A percentile compares a stretch with the other conserved stretches of the same genome.
Conservation (phyloP, 1,140 invertebrate genomes). For the Centruroides sculpturatus region DNA sequence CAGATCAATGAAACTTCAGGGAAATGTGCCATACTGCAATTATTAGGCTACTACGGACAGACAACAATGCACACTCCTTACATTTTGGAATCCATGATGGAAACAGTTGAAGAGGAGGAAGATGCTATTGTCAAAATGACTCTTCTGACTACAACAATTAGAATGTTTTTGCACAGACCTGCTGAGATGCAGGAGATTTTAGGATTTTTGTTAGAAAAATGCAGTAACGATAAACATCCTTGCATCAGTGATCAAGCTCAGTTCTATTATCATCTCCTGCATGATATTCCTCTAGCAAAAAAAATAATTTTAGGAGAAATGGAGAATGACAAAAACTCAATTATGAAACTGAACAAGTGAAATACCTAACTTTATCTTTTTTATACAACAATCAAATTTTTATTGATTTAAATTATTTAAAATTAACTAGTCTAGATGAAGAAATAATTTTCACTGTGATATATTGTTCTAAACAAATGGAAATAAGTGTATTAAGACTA, state of each 20-base stretch:
- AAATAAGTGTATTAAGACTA: no score
- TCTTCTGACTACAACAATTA: conserved; percentile 2
- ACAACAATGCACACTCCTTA: conserved; percentile 4
- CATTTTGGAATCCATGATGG: conserved; percentile 4
- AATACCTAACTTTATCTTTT: no score
- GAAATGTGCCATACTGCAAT: conserved; percentile 4
- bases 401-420: no score
- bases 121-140: not conserved
- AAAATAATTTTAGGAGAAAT: not conserved
- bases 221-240: not conserved
- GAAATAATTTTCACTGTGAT: no score
- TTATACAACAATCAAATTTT: no score
- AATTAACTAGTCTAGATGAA: no score
- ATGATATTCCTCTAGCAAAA: not conserved
- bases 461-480: no score
- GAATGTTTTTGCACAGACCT: conserved; percentile 3
- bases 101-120: not conserved
- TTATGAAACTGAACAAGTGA: no score
- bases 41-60: conserved; percentile 4
- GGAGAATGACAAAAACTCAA: no score
- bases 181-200: conserved; percentile 8
- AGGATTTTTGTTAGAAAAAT: not conserved
- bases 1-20: not conserved
- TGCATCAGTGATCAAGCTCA: not conserved
- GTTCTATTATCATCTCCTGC: conserved; percentile 5